Conservation (phyloP, 2,113 vertebrate species). For the Lates calcarifer region DNA sequence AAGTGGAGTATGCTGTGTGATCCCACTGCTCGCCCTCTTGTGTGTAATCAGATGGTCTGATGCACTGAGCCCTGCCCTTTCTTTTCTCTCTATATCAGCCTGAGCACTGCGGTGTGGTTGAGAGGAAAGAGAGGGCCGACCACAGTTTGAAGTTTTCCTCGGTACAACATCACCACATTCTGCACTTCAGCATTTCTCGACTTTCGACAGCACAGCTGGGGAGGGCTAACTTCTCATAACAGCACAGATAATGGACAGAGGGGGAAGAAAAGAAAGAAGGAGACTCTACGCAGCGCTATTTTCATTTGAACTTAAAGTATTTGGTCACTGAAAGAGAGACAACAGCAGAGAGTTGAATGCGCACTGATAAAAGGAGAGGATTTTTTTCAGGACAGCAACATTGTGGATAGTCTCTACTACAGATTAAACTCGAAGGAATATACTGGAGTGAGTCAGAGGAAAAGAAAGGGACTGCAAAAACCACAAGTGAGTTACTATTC, state of each 20-base stretch:
- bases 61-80: conserved; percentile 9
- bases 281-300: neutral
- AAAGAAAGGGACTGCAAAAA: neutral
- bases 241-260: neutral
- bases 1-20: conserved; percentile 18
- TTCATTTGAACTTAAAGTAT: neutral
- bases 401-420: neutral
- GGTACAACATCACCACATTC: conserved; percentile 15
- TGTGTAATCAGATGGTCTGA: conserved; percentile 39
- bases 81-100: neutral
- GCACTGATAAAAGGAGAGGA: neutral
- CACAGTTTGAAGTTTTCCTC: conserved; percentile 9
- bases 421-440: neutral
- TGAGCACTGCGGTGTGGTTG: neutral
- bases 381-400: neutral
- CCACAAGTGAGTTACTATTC: neutral
- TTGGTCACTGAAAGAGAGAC: neutral
- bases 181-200: conserved; percentile 39
- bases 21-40: neutral
- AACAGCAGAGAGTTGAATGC: neutral
- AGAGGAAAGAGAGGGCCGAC: conserved; percentile 17
- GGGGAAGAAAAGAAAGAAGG: neutral
- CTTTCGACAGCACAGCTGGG: conserved; percentile 1
- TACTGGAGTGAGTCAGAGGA: neutral
- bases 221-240: neutral